Evolutionary conservation across 2,888 invertebrate genomes (phyloP), one percentile per base, ranked within the genome.

Genomic region (Argyresthia albistria): DNA sequence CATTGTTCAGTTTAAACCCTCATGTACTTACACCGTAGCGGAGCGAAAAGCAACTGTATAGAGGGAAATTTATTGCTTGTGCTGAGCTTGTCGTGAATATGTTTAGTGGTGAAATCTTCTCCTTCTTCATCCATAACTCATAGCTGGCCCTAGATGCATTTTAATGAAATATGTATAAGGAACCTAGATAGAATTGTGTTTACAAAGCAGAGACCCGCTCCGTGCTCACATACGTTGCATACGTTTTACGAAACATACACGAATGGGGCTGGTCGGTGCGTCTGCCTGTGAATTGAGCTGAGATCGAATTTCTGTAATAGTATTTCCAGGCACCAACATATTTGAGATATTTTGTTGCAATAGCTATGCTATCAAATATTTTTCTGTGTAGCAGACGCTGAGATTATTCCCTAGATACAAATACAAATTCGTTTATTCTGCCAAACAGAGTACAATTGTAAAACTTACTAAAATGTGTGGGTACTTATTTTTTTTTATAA

Each of bases 21-120:
- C 61, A 62, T 66, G 63, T 63, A 65, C n/a, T n/a, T n/a, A n/a
- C 67, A 68, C 64, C 66, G 63, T 61, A 61, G 65, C 64, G 61
- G 66, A 58, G 61, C 61, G 62, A 61, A 66, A 65, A 68, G 61
- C 65, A 59, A 35, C 48, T 37, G 35, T 67, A 66, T 60, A 59
- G 62, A 63, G 66, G 64, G 65, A 66, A 71, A 70, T 71, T 70
- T 67, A 71, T 70, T 70, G 67, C 69, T 67, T 62, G 64, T 60
- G 60, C 65, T 62, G 56, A 63, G 59, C 61, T 63, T 57, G 54
- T 57, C 57, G 59, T 63, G 62, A 68, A 66, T 64, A 65, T 64
- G 63, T 62, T 66, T 64, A 61, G 58, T 57, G 58, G 53, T 54
- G 55, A 56, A 59, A 64, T 62, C 25, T 55, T 45, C 43, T 53